Conservation (phyloP, 2,888 invertebrate genomes). For the Oeneis ivallda region DNA sequence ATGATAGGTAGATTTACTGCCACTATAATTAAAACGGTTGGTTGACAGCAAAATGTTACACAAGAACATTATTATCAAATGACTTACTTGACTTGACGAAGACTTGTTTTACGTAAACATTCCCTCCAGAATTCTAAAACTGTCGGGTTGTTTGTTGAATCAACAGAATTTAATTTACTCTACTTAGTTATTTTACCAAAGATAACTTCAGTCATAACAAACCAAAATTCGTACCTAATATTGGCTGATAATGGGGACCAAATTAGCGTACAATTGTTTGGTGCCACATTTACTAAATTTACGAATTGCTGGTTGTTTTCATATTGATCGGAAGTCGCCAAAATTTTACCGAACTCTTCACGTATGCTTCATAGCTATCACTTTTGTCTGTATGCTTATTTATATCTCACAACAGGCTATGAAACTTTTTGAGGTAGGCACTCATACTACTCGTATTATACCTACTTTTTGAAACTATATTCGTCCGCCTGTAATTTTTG, state of each 20-base stretch:
- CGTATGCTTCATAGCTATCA: slow-evolving; percentile 47
- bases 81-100: slow-evolving; percentile 9
- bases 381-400: slow-evolving; percentile 46
- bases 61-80: slow-evolving; percentile 23
- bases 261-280: slow-evolving; percentile 49
- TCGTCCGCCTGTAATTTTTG: too few species aligned
- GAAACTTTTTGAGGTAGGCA: slow-evolving; percentile 52
- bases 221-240: slow-evolving; percentile 16
- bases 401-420: slow-evolving; percentile 54
- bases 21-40: slow-evolving; percentile 31
- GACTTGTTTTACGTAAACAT: slow-evolving; percentile 35
- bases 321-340: slow-evolving; percentile 46
- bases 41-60: slow-evolving; percentile 38
- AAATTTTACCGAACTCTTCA: slow-evolving; percentile 46
- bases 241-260: slow-evolving; percentile 39
- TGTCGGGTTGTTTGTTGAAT: slow-evolving; percentile 38
- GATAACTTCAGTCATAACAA: background rate
- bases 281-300: slow-evolving; percentile 50
- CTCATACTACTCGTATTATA: background rate
- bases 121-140: slow-evolving; percentile 29
- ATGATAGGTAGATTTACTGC: slow-evolving; percentile 1
- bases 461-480: too few species aligned
- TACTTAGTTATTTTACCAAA: slow-evolving; percentile 26
- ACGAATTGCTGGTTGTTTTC: slow-evolving; percentile 49
- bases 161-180: slow-evolving; percentile 39